Conservation (phyloP, 2,888 invertebrate species). For the Pristionchus japonicus region DNA sequence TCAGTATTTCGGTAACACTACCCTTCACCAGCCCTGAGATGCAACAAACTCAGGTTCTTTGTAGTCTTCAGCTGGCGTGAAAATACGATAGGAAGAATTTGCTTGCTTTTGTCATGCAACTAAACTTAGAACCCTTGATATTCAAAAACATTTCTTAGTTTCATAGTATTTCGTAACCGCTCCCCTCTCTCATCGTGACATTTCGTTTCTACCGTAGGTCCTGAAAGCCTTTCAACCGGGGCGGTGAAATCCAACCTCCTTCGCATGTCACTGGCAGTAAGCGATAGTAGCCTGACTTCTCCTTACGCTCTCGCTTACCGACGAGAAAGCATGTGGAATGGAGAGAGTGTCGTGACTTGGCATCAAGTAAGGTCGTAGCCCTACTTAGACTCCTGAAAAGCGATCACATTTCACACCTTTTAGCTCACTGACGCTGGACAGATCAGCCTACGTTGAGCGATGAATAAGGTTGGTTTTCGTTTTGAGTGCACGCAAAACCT, state of each 20-base stretch:
- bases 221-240: neutral
- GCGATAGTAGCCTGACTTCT: neutral
- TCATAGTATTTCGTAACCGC: neutral
- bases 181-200: neutral
- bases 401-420: constrained; percentile 5
- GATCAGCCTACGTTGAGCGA: no score
- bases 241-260: neutral
- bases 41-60: no score
- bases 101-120: no score
- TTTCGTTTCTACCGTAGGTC: neutral
- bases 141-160: no score
- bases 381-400: neutral
- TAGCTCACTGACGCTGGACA: neutral
- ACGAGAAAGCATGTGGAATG: neutral
- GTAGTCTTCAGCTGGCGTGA: no score
- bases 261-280: neutral
- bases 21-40: no score
- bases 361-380: neutral
- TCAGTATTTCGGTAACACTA: no score
- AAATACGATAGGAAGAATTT: no score
- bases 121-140: no score
- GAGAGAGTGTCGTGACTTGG: neutral
- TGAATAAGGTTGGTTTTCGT: no score
- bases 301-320: neutral
- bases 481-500: neutral